A percentile compares a stretch with the other conserved stretches of the same genome.
Evolutionary conservation across 2,113 vertebrate genomes (phyloP).

Genomic region (Pterophyllum scalare): DNA sequence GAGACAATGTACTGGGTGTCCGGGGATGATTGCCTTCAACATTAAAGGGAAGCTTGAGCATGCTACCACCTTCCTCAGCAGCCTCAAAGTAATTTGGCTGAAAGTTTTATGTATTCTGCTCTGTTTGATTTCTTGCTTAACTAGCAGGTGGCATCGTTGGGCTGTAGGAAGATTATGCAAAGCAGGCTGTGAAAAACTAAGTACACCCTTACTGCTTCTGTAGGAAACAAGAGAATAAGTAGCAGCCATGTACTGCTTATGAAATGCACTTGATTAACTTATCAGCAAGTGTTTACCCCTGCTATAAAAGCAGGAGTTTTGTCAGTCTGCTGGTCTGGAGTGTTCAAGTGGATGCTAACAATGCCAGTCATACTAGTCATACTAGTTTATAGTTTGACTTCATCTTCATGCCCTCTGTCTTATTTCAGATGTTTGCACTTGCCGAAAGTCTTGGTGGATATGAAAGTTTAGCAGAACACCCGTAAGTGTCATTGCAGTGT

Average conservation of each 20-base stretch:
- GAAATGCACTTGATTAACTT: too few relatives aligned
- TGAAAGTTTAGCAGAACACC: constrained; percentile 94
- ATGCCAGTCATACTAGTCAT: not conserved
- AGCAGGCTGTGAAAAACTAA: not conserved
- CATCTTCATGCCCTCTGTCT: not conserved
- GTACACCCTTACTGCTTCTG: not conserved
- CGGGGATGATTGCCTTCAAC: constrained; percentile 91
- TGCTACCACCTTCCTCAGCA: constrained; percentile 85
- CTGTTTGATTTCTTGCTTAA: not conserved
- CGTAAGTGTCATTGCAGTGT: constrained; percentile 83
- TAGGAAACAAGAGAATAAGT: not conserved
- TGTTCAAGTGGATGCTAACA: too few relatives aligned
- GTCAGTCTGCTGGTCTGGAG: too few relatives aligned
- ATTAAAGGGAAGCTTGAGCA: constrained; percentile 87
- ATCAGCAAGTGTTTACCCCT: too few relatives aligned
- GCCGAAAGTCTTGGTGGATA: constrained; percentile 94
- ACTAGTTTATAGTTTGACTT: not conserved
- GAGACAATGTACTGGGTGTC: constrained; percentile 88
- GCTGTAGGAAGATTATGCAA: not conserved
- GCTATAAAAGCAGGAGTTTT: too few relatives aligned
- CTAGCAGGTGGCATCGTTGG: not conserved
- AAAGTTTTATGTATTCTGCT: not conserved
- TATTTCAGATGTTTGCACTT: constrained; percentile 86
- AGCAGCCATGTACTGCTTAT: too few relatives aligned
- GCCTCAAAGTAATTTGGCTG: constrained; percentile 85